Conservation (phyloP, 2,797 vertebrate species). For the Allobates femoralis region DNA sequence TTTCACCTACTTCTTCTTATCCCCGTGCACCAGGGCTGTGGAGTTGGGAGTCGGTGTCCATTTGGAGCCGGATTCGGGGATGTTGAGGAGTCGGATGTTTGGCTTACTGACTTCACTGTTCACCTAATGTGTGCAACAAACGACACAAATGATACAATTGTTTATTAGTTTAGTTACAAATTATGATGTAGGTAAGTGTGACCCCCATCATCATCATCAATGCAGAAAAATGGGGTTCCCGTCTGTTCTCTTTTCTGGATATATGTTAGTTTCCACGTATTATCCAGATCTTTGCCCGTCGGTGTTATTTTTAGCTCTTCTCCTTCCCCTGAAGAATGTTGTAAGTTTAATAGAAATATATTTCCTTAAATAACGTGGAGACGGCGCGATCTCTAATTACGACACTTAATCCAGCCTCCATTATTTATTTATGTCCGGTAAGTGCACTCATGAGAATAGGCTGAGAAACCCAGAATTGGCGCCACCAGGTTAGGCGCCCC, state of each 20-base stretch:
- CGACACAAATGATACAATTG: no score
- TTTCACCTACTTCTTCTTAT: no score
- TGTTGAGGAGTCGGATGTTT: no score
- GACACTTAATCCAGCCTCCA: conserved; percentile 22
- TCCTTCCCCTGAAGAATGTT: neutral
- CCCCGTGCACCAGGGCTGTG: no score
- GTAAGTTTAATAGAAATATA: conserved; percentile 1
- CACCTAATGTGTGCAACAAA: no score
- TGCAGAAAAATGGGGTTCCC: no score
- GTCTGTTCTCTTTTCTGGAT: neutral
- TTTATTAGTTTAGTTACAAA: no score
- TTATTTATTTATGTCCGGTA: conserved; percentile 43
- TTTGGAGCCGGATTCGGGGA: no score
- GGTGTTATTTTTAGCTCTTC: neutral
- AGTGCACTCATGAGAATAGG: conserved; percentile 23
- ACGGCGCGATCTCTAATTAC: conserved; percentile 31
- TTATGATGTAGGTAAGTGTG: no score
- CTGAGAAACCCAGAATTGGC: conserved; percentile 27
- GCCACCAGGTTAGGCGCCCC: conserved; percentile 6
- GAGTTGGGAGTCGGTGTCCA: no score
- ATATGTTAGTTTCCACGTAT: fast-evolving
- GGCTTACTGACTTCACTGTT: no score
- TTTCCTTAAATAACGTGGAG: conserved; percentile 57
- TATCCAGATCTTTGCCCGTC: neutral
- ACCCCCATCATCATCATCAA: no score